Evolutionary conservation across 2,797 vertebrate genomes (phyloP), one percentile per base, ranked within the genome.

Genomic region (Echiichthys vipera): DNA sequence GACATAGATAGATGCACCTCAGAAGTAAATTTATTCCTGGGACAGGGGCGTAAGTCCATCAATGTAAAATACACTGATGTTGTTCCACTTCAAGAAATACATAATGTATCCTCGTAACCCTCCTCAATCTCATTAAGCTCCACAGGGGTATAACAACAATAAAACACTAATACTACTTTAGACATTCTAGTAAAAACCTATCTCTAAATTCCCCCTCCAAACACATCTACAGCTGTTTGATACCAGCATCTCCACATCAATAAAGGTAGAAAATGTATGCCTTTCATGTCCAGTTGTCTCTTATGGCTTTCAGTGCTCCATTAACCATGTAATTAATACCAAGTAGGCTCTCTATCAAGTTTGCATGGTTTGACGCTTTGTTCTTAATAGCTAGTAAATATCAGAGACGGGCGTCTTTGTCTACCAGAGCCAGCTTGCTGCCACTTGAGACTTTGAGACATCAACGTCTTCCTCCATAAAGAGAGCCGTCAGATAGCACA

Each of bases 251-350:
- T 91, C 83, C 88, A 92, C 89, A 93, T 94, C 92, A 93, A 91
- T 92, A 91, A 92, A 83, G 78, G 86, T 77, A 74, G 76, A 84
- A 93, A 91, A 93, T 83, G 71, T 83, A 83, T 80, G 88, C 85
- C 90, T 94, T 93, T 94, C 89, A 93, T 93, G 91, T 91, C 72
- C 70, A 77, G 80, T 90, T 88, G 86, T 91, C 87, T 90, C 86
- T 88, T 84, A 83, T 78, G 77, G 91, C 92, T 89, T 93, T 94
- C 90, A 93, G 89, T 88, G 86, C 84, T 94, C 93, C 94, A 95
- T 95, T 95, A 94, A 94, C 93, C 84, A 82, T 83, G 92, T 94
- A 94, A 95, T 95, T 95, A 95, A 95, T 93, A 93, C 86, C 74
- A 90, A 94, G 93, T 83, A 93, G 91, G 91, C 88, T 77, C 88